Percentiles rank a stretch among this genome's conserved stretches.
These are phyloP conservation scores for Tragelaphus strepsiceros DNA, from an alignment of 2,113 vertebrate genomes.

Conservation along the genomic window DNA sequence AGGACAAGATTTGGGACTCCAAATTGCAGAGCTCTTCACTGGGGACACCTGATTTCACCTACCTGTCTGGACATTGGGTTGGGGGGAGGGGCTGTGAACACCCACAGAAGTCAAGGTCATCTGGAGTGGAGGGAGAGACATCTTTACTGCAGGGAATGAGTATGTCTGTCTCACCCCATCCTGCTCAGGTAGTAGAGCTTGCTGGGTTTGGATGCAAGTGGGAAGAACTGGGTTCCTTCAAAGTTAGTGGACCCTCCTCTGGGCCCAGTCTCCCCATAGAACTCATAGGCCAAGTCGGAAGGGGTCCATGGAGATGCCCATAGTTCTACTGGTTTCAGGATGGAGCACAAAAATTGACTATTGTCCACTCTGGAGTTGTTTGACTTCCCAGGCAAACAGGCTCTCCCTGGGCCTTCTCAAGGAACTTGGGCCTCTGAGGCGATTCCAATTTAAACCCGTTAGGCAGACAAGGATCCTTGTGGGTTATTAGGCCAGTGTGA, in stretches of 20 bases:
- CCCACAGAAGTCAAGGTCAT: background rate
- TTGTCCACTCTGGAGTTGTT: background rate
- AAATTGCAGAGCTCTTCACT: constrained; percentile 35
- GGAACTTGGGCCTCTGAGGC: background rate
- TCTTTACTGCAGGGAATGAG: background rate
- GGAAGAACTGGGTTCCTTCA: background rate
- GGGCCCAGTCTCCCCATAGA: background rate
- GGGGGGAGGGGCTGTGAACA: background rate
- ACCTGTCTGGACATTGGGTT: background rate
- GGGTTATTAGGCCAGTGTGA: background rate
- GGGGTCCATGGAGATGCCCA: background rate
- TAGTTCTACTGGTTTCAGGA: background rate
- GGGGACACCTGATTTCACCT: background rate
- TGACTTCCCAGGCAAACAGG: background rate
- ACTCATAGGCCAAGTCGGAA: background rate
- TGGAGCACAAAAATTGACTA: background rate
- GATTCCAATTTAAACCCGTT: background rate
- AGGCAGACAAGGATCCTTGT: background rate
- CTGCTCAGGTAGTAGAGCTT: background rate
- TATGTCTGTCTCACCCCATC: background rate
- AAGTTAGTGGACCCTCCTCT: background rate
- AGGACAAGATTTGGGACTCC: background rate
- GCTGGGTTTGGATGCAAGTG: background rate
- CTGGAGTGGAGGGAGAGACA: background rate
- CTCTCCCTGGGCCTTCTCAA: background rate